Conservation (phyloP, 2,797 vertebrate species). For the Dipus sagitta region DNA sequence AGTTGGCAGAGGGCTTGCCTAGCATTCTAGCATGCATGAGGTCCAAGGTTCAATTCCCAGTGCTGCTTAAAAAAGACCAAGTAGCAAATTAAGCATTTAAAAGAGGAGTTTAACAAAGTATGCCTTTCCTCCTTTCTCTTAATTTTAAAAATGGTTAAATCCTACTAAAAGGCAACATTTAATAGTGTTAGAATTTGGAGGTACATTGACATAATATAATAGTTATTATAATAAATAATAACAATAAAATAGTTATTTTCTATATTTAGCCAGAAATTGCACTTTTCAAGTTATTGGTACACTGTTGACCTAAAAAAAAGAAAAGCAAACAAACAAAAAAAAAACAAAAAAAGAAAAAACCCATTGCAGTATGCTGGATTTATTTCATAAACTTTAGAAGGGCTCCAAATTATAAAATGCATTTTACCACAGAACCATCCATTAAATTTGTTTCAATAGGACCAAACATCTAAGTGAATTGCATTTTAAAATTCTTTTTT, state of each 20-base stretch:
- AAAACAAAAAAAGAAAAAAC: neutral
- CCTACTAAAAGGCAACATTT: constrained; percentile 10
- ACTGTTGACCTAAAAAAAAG: neutral
- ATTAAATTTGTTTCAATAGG: neutral
- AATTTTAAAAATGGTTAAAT: constrained; percentile 4
- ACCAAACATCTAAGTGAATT: neutral
- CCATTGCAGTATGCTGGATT: neutral
- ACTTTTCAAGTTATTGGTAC: constrained; percentile 59
- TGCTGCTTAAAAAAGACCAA: too few species aligned
- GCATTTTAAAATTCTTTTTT: neutral
- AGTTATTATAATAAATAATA: too few species aligned
- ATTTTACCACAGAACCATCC: neutral
- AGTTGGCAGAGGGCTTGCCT: too few species aligned
- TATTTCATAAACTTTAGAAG: neutral
- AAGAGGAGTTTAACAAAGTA: neutral
- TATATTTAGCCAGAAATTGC: constrained; percentile 57
- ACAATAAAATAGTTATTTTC: neutral
- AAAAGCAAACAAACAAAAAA: too few species aligned
- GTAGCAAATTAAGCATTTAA: too few species aligned
- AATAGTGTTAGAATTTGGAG: neutral
- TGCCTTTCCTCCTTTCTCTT: neutral
- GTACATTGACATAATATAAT: neutral
- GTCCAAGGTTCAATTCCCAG: too few species aligned
- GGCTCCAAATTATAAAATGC: neutral
- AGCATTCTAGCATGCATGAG: too few species aligned